Evolutionary conservation across 2,113 vertebrate genomes (phyloP), one percentile per base, ranked within the genome.

Genomic region (Vicugna pacos): DNA sequence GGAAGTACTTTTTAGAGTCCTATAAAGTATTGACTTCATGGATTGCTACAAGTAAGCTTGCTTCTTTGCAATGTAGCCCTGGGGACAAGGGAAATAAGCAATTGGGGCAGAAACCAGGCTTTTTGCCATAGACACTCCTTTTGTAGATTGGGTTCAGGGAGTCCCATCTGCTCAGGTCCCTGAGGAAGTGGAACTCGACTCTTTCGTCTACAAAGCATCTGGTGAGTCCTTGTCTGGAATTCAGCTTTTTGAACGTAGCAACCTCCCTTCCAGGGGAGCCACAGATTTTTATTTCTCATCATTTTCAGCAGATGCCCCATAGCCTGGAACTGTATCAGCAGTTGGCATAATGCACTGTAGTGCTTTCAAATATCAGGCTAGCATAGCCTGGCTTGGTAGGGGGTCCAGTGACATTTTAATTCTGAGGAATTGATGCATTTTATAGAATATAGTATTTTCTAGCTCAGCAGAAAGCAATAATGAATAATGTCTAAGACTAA

Each of bases 101-200:
- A 64, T 9, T 97, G 91, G 95, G 91, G 79, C 93, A 96, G 93
- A 97, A 96, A 75, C 52, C 35, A 94, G 93, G 94, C 93, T 48
- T 80, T 56, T 64, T 91, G 89, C 93, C 95, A 76, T 46, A n/a
- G 50, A 54, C 32, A 56, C 72, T 92, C 28, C 35, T 96, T 58
- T 91, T 82, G 1, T 32, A 97, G 82, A 86, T 52, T 94, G 89
- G n/a, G 35, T 91, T 93, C 86, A 95, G 73, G 69, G 85, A 91
- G 67, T 62, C 48, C 93, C 97, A 97, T 98, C 95, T 97, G 97
- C 75, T 96, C 93, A 96, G 56, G 84, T 97, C 93, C 94, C 92
- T 17, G 73, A 91, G 94, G 91, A 96, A 76, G 58, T 87, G 15
- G 87, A 95, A 72, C 16, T 94, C 65, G 72, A 58, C 75, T 76